A percentile compares a stretch with the other conserved stretches of the same genome.
phyloP scores from a whole-genome alignment of 2,888 invertebrate genomes.

The Ernsta delagoae region DNA sequence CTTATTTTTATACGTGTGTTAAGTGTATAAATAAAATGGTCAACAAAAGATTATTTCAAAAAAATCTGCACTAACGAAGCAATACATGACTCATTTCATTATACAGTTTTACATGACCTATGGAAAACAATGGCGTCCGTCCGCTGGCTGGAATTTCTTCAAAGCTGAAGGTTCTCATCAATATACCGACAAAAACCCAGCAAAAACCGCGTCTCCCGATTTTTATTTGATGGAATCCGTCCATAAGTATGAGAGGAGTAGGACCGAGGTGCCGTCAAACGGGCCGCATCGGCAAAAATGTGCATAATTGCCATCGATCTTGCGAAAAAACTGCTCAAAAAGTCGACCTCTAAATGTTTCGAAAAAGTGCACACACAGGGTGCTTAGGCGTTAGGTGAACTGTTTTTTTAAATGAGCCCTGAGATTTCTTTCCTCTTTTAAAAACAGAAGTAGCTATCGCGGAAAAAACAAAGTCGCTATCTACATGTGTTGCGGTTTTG shows the following conservation, averaged over 20 bases:
- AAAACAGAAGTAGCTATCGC: too few species aligned
- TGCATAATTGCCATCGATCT: slow-evolving; percentile 79
- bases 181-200: slow-evolving; percentile 75
- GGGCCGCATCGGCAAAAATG: slow-evolving; percentile 81
- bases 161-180: slow-evolving; percentile 73
- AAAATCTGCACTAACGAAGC: neutral
- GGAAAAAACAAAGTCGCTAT: too few species aligned
- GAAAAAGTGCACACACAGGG: slow-evolving; percentile 81
- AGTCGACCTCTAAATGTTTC: slow-evolving; percentile 79
- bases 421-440: neutral
- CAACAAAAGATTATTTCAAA: neutral
- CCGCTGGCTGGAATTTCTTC: slow-evolving; percentile 67
- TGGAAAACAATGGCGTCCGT: slow-evolving; percentile 33
- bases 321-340: slow-evolving; percentile 80
- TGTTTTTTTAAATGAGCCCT: neutral
- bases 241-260: slow-evolving; percentile 67
- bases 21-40: too few species aligned
- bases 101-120: slow-evolving; percentile 36
- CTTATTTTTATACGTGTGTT: too few species aligned
- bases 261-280: slow-evolving; percentile 67
- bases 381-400: slow-evolving; percentile 47
- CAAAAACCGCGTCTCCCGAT: slow-evolving; percentile 74
- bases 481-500: too few species aligned
- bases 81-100: slow-evolving; percentile 20
- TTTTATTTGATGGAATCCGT: slow-evolving; percentile 82